phyloP scores from a whole-genome alignment of 2,797 vertebrate genomes.

The Rhyacichthys aspro region DNA sequence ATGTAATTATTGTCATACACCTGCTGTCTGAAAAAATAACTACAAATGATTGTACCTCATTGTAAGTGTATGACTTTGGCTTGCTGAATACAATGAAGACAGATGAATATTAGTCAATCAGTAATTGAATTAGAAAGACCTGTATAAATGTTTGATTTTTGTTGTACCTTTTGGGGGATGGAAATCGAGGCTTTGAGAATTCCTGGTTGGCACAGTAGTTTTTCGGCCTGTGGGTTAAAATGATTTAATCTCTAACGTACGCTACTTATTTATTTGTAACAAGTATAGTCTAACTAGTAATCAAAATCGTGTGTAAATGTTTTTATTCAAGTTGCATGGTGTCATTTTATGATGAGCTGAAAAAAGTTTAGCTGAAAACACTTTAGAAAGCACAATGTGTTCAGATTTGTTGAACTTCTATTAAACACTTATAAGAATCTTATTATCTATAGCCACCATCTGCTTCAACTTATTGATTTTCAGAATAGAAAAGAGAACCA shows the following conservation, averaged over 20 bases:
- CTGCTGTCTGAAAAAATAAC: constrained; percentile 3
- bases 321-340: too few relatives aligned
- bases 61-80: constrained; percentile 31
- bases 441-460: constrained; percentile 35
- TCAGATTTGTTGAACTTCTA: not conserved
- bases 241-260: not conserved
- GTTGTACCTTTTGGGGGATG: constrained; percentile 65
- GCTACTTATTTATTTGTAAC: too few relatives aligned
- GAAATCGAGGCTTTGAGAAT: constrained; percentile 48
- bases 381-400: not conserved
- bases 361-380: not conserved
- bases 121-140: not conserved
- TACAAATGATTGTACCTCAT: constrained; percentile 27
- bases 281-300: too few relatives aligned
- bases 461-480: constrained; percentile 33
- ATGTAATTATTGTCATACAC: constrained; percentile 2
- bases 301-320: too few relatives aligned
- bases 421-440: not conserved
- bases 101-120: not conserved
- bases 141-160: not conserved
- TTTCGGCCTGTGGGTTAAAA: constrained; percentile 31
- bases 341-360: too few relatives aligned
- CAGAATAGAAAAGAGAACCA: constrained; percentile 39
- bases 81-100: constrained; percentile 31
- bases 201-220: constrained; percentile 27